Percentiles rank a stretch among this genome's conserved stretches.
These are phyloP conservation scores for Dasysyrphus albostriatus DNA, from an alignment of 2,888 invertebrate species.

Conservation along the genomic window DNA sequence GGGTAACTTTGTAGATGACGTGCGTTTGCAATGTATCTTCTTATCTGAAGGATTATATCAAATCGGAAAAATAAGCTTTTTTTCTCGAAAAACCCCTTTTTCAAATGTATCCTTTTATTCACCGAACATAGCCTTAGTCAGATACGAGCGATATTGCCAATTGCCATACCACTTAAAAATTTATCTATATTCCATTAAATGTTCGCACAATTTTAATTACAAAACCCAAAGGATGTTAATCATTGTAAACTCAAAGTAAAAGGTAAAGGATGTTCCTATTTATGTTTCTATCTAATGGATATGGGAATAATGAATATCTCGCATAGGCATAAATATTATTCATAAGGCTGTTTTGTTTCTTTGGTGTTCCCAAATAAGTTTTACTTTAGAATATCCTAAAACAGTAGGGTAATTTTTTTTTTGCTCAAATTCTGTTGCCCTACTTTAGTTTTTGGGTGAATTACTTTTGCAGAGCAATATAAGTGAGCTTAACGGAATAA, in stretches of 20 bases:
- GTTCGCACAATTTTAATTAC: slow-evolving; percentile 36
- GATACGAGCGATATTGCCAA: not conserved
- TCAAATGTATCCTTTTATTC: not conserved
- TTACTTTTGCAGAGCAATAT: slow-evolving; percentile 36
- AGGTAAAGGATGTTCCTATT: slow-evolving; percentile 47
- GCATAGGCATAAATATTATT: slow-evolving; percentile 53
- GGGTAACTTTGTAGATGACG: not conserved
- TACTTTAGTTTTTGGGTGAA: slow-evolving; percentile 60
- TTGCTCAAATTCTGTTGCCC: slow-evolving; percentile 59
- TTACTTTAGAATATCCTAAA: slow-evolving; percentile 1
- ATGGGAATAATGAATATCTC: slow-evolving; percentile 53
- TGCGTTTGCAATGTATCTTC: slow-evolving; percentile 3
- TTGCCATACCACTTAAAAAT: not conserved
- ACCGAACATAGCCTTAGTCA: not conserved
- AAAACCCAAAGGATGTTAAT: slow-evolving; percentile 19
- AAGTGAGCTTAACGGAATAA: slow-evolving; percentile 3
- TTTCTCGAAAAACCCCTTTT: not conserved
- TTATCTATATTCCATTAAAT: slow-evolving; percentile 14
- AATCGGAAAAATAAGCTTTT: slow-evolving; percentile 6
- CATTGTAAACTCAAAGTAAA: slow-evolving; percentile 1
- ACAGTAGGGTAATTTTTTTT: not conserved
- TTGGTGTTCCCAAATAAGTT: slow-evolving; percentile 29
- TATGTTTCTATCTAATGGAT: slow-evolving; percentile 57
- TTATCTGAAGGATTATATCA: slow-evolving; percentile 11
- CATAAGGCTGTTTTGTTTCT: slow-evolving; percentile 59